phyloP scores from a whole-genome alignment of 2,888 invertebrate species.

The Chloroclystis v-ata region DNA sequence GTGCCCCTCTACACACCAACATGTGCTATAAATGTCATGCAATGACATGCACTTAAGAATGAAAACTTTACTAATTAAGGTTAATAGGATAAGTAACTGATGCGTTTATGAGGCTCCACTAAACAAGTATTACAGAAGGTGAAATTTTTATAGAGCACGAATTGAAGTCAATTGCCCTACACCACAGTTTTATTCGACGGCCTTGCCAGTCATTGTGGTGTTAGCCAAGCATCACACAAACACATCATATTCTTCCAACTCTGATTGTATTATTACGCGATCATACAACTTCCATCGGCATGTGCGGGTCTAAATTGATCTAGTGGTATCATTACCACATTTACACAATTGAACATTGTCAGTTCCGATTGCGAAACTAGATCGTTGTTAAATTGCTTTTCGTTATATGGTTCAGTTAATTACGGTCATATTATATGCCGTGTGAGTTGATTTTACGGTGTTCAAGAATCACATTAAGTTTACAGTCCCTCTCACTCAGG shows the following conservation, averaged over 20 bases:
- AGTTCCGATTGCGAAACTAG: slow-evolving; percentile 64
- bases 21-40: slow-evolving; percentile 38
- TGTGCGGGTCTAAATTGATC: slow-evolving; percentile 42
- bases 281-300: slow-evolving; percentile 36
- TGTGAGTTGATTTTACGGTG: too few species aligned
- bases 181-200: slow-evolving; percentile 9
- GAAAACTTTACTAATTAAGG: slow-evolving; percentile 28
- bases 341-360: slow-evolving; percentile 68
- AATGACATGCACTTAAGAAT: slow-evolving; percentile 28
- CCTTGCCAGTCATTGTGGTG: slow-evolving; percentile 12
- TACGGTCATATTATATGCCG: slow-evolving; percentile 39
- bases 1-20: slow-evolving; percentile 36
- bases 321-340: slow-evolving; percentile 57
- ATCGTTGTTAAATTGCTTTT: slow-evolving; percentile 67
- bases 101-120: slow-evolving; percentile 1
- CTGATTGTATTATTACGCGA: slow-evolving; percentile 35
- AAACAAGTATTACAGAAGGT: slow-evolving; percentile 1
- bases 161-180: slow-evolving; percentile 5
- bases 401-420: slow-evolving; percentile 59
- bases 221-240: slow-evolving; percentile 12
- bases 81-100: slow-evolving; percentile 21
- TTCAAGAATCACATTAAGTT: too few species aligned
- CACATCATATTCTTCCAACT: slow-evolving; percentile 33
- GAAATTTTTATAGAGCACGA: not conserved
- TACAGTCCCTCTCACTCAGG: too few species aligned